Percentiles rank a stretch among this genome's conserved stretches.
These are phyloP conservation scores for Drosophila setosimentum DNA, from an alignment of 2,888 invertebrate species.

Conservation along the genomic window DNA sequence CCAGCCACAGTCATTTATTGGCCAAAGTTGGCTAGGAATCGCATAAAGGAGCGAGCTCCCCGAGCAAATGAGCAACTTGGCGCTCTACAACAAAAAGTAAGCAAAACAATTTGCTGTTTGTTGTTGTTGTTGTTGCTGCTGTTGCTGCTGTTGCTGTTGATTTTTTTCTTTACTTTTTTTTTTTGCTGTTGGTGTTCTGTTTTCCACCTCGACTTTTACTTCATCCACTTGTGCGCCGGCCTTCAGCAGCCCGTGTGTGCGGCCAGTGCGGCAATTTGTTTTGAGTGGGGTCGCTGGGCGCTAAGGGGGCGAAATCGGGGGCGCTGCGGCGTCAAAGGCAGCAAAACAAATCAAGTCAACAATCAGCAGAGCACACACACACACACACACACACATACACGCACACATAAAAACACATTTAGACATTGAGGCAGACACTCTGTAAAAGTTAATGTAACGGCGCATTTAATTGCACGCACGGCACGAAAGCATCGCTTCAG, in stretches of 20 bases:
- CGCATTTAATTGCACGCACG: slow-evolving; percentile 82
- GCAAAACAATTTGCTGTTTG: slow-evolving; percentile 77
- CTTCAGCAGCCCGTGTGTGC: slow-evolving; percentile 2
- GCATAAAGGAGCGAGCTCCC: slow-evolving; percentile 50
- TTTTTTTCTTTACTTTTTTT: slow-evolving; percentile 7
- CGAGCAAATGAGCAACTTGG: slow-evolving; percentile 78
- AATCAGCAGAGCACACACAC: slow-evolving; percentile 74
- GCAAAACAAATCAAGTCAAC: slow-evolving; percentile 82
- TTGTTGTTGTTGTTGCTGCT: slow-evolving; percentile 10
- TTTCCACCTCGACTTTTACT: slow-evolving; percentile 21
- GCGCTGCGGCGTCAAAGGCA: slow-evolving; percentile 64
- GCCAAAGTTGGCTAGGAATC: slow-evolving; percentile 69
- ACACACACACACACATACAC: slow-evolving; percentile 31
- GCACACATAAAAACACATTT: slow-evolving; percentile 23
- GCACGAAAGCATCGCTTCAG: slow-evolving; percentile 54
- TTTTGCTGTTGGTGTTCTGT: not conserved
- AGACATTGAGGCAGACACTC: slow-evolving; percentile 74
- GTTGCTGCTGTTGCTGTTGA: not conserved
- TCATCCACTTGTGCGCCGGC: slow-evolving; percentile 10
- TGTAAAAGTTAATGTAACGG: slow-evolving; percentile 81
- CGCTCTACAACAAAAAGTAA: slow-evolving; percentile 71
- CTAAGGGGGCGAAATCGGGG: slow-evolving; percentile 16
- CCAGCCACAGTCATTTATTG: slow-evolving; percentile 71
- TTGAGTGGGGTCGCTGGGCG: slow-evolving; percentile 70
- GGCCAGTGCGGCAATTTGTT: slow-evolving; percentile 77